phyloP scores from a whole-genome alignment of 1,140 invertebrate genomes.

The Acromyrmex charruanus region DNA sequence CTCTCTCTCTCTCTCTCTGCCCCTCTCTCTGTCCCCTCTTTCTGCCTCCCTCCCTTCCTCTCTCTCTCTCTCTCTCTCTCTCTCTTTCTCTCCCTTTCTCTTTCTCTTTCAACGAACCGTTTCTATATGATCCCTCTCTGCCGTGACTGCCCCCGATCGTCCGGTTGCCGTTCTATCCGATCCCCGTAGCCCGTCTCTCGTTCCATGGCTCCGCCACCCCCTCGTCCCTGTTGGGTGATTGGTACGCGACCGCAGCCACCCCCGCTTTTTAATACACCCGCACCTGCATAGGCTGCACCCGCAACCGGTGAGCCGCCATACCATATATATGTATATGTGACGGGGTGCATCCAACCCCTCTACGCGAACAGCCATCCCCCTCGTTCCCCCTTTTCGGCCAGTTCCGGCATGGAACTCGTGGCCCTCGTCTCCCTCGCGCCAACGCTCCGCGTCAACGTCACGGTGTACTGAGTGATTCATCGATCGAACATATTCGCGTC shows the following conservation, averaged over 20 bases:
- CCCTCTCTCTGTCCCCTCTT: constrained; percentile 58
- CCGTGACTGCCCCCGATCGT: constrained; percentile 74
- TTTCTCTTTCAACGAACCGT: constrained; percentile 68
- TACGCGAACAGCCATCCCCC: constrained; percentile 44
- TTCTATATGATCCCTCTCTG: constrained; percentile 78
- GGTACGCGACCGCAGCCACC: constrained; percentile 82
- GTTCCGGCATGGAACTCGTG: constrained; percentile 56
- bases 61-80: background rate
- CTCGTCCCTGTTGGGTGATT: constrained; percentile 79
- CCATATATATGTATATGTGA: constrained; percentile 63
- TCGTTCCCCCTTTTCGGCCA: constrained; percentile 25
- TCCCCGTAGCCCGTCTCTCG: constrained; percentile 62
- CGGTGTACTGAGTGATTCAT: constrained; percentile 82
- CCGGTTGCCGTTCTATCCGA: constrained; percentile 67
- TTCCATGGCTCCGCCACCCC: constrained; percentile 60
- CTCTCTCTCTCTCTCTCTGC: background rate
- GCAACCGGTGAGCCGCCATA: constrained; percentile 73
- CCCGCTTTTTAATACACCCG: constrained; percentile 83
- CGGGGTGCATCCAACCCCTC: constrained; percentile 67
- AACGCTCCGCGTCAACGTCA: constrained; percentile 81
- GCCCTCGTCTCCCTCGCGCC: constrained; percentile 64
- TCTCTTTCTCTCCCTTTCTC: constrained; percentile 25
- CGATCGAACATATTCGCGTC: constrained; percentile 80
- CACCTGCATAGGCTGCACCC: constrained; percentile 78
- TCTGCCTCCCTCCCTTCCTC: background rate